Evolutionary conservation across 2,888 invertebrate species (phyloP).

Genomic region (Cordylochernes scorpioides): DNA sequence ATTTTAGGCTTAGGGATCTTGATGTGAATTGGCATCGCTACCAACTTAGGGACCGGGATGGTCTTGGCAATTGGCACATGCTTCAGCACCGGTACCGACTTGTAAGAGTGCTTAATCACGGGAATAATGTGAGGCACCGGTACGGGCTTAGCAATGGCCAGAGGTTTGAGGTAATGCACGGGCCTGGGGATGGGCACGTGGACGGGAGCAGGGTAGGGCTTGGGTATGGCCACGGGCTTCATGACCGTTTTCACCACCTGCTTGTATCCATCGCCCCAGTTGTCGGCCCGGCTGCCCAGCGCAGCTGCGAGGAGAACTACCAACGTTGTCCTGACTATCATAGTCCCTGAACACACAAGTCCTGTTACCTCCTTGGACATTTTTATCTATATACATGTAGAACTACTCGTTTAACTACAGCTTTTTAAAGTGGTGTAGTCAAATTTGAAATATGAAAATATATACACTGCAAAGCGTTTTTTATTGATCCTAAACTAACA

Average conservation of each 20-base stretch:
- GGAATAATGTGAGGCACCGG: slow-evolving; percentile 11
- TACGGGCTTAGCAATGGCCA: slow-evolving; percentile 10
- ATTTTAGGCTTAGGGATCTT: slow-evolving; percentile 12
- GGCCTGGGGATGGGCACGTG: slow-evolving; percentile 10
- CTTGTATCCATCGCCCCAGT: background rate
- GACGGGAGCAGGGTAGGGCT: slow-evolving; percentile 10
- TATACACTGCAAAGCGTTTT: too few species aligned
- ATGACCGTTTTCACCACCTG: slow-evolving; percentile 11
- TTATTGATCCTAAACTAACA: too few species aligned
- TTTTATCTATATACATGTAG: too few species aligned
- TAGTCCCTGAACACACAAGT: too few species aligned
- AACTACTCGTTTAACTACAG: too few species aligned
- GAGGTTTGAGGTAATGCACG: slow-evolving; percentile 8
- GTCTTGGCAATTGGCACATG: slow-evolving; percentile 7
- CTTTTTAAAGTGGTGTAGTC: too few species aligned
- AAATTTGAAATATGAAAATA: too few species aligned
- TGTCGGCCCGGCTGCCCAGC: slow-evolving; percentile 1
- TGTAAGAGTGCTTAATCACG: slow-evolving; percentile 11
- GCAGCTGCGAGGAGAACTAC: too few species aligned
- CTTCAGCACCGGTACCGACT: slow-evolving; percentile 9
- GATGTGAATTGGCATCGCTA: slow-evolving; percentile 8
- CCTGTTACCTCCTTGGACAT: too few species aligned
- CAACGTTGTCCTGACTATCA: too few species aligned
- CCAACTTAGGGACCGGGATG: slow-evolving; percentile 8
- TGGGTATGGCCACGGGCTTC: slow-evolving; percentile 10